Evolutionary conservation across 2,888 invertebrate genomes (phyloP).

Genomic region (Nasonovia ribisnigri): DNA sequence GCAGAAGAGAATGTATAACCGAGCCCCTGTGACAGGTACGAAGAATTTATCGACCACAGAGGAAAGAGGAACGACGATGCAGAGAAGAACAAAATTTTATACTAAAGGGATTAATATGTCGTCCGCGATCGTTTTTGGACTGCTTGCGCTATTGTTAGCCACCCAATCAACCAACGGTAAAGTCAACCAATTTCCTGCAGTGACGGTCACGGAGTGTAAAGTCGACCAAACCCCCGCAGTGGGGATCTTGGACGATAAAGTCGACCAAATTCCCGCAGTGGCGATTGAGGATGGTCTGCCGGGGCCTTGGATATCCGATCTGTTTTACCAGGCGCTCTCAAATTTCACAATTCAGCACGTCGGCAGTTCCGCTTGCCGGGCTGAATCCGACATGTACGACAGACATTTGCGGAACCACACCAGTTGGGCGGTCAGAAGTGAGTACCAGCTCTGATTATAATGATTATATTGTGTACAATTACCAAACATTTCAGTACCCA

Average conservation of each 20-base stretch:
- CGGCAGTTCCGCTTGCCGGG: constrained; percentile 65
- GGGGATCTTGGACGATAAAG: neutral
- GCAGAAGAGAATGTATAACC: neutral
- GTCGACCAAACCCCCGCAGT: neutral
- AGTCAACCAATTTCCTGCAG: neutral
- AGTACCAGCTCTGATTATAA: neutral
- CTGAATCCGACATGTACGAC: neutral
- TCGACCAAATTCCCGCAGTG: neutral
- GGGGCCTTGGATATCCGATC: neutral
- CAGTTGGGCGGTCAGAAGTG: constrained; percentile 27
- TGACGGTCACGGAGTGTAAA: too few species aligned
- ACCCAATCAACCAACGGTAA: neutral
- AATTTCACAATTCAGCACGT: neutral
- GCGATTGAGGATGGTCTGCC: neutral
- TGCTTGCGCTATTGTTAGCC: neutral
- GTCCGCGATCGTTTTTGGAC: neutral
- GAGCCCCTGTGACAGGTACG: neutral
- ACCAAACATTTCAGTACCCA: neutral
- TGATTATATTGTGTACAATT: too few species aligned
- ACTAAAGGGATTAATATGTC: neutral
- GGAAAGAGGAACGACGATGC: neutral
- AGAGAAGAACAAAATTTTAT: neutral
- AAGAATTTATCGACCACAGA: neutral
- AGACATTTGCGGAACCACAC: constrained; percentile 4
- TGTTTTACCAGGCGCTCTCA: neutral